These are phyloP conservation scores for Gymnocephalus cernua DNA, from an alignment of 2,113 vertebrate genomes.

Conservation along the genomic window DNA sequence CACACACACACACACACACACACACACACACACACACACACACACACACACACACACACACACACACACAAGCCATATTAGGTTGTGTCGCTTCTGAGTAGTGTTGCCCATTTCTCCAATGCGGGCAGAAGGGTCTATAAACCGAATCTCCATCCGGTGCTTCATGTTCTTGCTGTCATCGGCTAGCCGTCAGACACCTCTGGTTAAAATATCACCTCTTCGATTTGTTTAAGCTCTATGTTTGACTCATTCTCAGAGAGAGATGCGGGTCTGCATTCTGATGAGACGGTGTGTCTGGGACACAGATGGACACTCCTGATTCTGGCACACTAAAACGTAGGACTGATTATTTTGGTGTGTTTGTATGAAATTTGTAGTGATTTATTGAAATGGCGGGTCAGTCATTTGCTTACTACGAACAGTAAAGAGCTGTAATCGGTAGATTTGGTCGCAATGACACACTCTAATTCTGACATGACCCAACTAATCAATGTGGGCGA, in stretches of 20 bases:
- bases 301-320: constrained; percentile 31
- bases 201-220: neutral
- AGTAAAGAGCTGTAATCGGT: neutral
- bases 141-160: neutral
- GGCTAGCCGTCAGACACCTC: constrained; percentile 3
- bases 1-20: too few species aligned
- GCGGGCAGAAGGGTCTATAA: constrained; percentile 6
- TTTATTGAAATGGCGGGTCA: neutral
- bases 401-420: neutral
- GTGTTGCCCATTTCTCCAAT: constrained; percentile 13
- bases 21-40: too few species aligned
- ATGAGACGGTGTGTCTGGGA: neutral
- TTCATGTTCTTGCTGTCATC: constrained; percentile 3
- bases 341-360: neutral
- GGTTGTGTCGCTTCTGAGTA: neutral
- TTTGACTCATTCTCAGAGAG: constrained; percentile 1
- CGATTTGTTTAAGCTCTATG: neutral
- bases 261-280: constrained; percentile 1
- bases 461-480: constrained; percentile 10
- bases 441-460: neutral
- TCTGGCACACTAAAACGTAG: neutral
- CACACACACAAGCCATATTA: neutral
- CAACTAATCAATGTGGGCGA: neutral
- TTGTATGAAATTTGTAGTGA: neutral
- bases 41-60: neutral